These are phyloP conservation scores for Dicentrarchus labrax DNA, from an alignment of 2,113 vertebrate genomes.

Conservation along the genomic window DNA sequence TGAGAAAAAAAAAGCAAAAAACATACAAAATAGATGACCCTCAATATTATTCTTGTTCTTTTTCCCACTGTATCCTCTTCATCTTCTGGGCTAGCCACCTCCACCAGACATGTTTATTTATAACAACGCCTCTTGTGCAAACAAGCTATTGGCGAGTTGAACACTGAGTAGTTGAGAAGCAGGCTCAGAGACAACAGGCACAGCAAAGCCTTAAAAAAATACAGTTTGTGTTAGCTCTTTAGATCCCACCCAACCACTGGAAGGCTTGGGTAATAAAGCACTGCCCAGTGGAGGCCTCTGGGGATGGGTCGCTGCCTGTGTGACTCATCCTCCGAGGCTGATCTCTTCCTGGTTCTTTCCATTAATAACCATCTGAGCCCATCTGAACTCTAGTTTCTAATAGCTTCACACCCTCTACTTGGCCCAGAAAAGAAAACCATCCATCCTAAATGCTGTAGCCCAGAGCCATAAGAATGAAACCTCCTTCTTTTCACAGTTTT, in stretches of 20 bases:
- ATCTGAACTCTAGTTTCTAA: slow-evolving; percentile 65
- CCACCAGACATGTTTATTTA: slow-evolving; percentile 82
- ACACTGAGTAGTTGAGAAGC: slow-evolving; percentile 58
- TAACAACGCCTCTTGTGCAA: slow-evolving; percentile 76
- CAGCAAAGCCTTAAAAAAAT: slow-evolving; percentile 46
- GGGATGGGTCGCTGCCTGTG: slow-evolving; percentile 62
- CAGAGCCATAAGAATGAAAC: slow-evolving; percentile 22
- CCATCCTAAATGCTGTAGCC: slow-evolving; percentile 31
- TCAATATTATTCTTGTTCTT: slow-evolving; percentile 32
- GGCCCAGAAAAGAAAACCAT: slow-evolving; percentile 60
- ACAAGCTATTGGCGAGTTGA: slow-evolving; percentile 68
- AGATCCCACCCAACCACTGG: slow-evolving; percentile 63
- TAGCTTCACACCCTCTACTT: slow-evolving; percentile 58
- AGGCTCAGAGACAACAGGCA: slow-evolving; percentile 55
- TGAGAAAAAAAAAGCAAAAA: slow-evolving; percentile 8
- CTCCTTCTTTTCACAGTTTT: slow-evolving; percentile 4
- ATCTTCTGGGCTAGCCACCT: slow-evolving; percentile 65
- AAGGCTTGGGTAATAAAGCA: slow-evolving; percentile 69
- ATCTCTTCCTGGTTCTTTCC: slow-evolving; percentile 69
- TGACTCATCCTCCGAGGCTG: slow-evolving; percentile 77
- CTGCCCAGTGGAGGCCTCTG: slow-evolving; percentile 65
- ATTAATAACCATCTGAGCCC: slow-evolving; percentile 76
- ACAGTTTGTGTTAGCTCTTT: slow-evolving; percentile 37
- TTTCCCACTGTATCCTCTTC: slow-evolving; percentile 44
- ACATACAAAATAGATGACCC: slow-evolving; percentile 51